These are phyloP conservation scores for Elephantulus edwardii DNA, from an alignment of 2,113 vertebrate species.

Conservation along the genomic window DNA sequence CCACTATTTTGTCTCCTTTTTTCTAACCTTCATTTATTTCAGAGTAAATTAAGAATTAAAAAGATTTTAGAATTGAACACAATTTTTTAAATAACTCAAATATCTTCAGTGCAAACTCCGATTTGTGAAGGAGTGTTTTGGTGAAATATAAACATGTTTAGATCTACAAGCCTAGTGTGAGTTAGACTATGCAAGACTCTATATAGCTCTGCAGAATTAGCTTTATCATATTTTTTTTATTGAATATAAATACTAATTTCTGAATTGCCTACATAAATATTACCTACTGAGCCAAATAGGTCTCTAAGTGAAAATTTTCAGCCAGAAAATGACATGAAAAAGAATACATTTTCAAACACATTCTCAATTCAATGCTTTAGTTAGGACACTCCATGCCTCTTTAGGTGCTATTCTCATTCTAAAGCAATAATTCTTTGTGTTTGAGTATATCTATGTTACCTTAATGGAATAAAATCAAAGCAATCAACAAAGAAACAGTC, in stretches of 20 bases:
- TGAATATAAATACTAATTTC: neutral
- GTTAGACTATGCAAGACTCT: neutral
- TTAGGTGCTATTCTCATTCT: neutral
- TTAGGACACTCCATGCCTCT: neutral
- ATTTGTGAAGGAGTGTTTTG: neutral
- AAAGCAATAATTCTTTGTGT: neutral
- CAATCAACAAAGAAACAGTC: too few species aligned
- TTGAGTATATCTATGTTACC: too few species aligned
- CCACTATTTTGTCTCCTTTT: too few species aligned
- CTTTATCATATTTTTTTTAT: neutral
- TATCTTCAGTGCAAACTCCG: neutral
- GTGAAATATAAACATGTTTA: neutral
- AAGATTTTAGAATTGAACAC: neutral
- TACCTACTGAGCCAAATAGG: fast-evolving
- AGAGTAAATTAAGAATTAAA: too few species aligned
- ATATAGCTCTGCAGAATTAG: neutral
- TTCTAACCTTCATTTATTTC: too few species aligned
- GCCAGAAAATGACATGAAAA: neutral
- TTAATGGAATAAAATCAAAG: too few species aligned
- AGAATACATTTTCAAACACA: neutral
- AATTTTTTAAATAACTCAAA: neutral
- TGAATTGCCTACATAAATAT: neutral
- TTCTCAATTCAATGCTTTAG: neutral
- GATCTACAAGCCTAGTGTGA: neutral
- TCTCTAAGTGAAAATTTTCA: neutral